Evolutionary conservation across 2,797 vertebrate species (phyloP).

Genomic region (Amniataba percoides): DNA sequence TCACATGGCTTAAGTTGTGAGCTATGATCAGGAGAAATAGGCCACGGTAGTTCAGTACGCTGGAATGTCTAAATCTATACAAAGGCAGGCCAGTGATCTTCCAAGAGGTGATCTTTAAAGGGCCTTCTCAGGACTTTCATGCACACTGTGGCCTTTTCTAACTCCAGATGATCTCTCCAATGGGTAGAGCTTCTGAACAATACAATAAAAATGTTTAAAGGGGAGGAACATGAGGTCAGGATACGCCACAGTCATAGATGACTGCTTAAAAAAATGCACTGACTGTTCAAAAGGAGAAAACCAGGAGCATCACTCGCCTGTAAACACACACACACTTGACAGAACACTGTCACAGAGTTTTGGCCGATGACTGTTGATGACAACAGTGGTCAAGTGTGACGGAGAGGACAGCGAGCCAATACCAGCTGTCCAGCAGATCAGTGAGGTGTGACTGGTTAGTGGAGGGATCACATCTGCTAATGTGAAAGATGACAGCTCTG

Average conservation of each 20-base stretch:
- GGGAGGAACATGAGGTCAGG: constrained; percentile 29
- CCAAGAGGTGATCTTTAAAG: constrained; percentile 29
- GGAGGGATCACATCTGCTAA: constrained; percentile 2
- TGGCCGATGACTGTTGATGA: not conserved
- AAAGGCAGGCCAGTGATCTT: not conserved
- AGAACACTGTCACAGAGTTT: constrained; percentile 1
- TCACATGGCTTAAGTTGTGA: not conserved
- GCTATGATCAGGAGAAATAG: not conserved
- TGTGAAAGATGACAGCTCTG: constrained; percentile 7
- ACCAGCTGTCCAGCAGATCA: constrained; percentile 25
- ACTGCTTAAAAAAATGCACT: not conserved
- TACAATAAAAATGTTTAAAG: constrained; percentile 13
- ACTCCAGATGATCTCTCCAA: constrained; percentile 28
- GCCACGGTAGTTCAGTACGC: not conserved
- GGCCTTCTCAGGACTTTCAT: constrained; percentile 17
- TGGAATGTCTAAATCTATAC: not conserved
- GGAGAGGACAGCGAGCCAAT: not conserved
- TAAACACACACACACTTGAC: not conserved
- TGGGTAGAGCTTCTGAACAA: not conserved
- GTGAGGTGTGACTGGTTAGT: constrained; percentile 13
- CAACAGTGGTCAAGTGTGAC: constrained; percentile 34
- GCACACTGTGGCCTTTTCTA: constrained; percentile 28
- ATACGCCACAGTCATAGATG: not conserved
- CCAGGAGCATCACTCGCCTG: not conserved
- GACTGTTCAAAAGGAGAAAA: not conserved